These are phyloP conservation scores for Dolichoris vasculosae DNA, from an alignment of 1,140 invertebrate genomes.

Conservation along the genomic window DNA sequence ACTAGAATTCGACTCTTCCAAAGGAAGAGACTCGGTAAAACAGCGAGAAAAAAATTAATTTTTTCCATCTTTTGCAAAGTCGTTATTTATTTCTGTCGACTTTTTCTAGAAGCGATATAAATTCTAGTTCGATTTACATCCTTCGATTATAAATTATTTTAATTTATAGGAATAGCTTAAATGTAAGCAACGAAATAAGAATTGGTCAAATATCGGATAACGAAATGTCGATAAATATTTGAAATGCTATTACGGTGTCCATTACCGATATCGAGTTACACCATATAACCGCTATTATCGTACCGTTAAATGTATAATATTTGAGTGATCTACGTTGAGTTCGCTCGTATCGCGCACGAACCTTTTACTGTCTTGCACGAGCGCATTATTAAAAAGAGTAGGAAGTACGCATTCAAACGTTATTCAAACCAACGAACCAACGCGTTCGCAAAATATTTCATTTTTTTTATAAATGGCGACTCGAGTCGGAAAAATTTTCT, in stretches of 20 bases:
- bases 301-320: slow-evolving; percentile 14
- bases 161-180: neutral
- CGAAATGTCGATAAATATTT: slow-evolving; percentile 39
- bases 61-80: neutral
- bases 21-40: neutral
- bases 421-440: no score
- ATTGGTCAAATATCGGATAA: slow-evolving; percentile 27
- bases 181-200: neutral
- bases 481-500: no score
- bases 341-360: neutral
- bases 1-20: no score
- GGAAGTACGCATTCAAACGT: no score
- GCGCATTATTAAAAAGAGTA: no score
- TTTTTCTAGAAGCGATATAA: neutral
- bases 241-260: slow-evolving; percentile 31
- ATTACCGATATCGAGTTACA: slow-evolving; percentile 24
- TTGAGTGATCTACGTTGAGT: slow-evolving; percentile 1
- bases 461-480: no score
- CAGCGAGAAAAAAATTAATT: neutral
- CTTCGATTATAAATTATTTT: neutral
- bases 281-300: neutral
- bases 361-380: neutral
- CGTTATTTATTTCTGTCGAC: neutral
- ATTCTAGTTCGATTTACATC: neutral
- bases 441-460: no score